These are phyloP conservation scores for Pheosia tremula DNA, from an alignment of 2,888 invertebrate genomes.

Conservation along the genomic window DNA sequence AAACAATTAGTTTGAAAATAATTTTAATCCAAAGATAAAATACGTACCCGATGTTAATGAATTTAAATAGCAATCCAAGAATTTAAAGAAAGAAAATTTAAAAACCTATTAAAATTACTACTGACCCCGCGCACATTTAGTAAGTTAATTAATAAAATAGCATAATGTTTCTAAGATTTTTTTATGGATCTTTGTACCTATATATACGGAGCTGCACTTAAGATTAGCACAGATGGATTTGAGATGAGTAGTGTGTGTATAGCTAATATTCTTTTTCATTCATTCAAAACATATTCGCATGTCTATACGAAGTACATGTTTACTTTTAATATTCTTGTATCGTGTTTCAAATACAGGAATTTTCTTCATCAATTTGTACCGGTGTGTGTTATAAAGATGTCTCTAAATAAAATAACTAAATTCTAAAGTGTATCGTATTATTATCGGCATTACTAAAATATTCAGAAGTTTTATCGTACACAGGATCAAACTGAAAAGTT, in stretches of 20 bases:
- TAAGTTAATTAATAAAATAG: constrained; percentile 18
- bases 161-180: constrained; percentile 31
- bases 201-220: constrained; percentile 28
- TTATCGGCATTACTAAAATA: too few species aligned
- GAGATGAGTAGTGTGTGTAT: constrained; percentile 57
- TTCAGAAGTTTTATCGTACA: not conserved
- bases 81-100: constrained; percentile 18
- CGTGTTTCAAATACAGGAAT: constrained; percentile 39
- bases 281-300: constrained; percentile 23
- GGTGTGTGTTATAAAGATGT: constrained; percentile 31
- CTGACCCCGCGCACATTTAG: constrained; percentile 18
- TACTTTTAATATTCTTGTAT: constrained; percentile 30
- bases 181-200: constrained; percentile 37
- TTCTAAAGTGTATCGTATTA: constrained; percentile 22
- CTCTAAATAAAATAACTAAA: constrained; percentile 43
- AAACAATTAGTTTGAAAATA: too few species aligned
- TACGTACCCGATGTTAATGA: not conserved
- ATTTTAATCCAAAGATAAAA: too few species aligned
- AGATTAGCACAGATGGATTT: constrained; percentile 70
- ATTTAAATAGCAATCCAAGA: constrained; percentile 11
- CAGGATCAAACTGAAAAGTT: not conserved
- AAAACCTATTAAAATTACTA: constrained; percentile 18
- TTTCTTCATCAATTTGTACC: constrained; percentile 39
- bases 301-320: constrained; percentile 22
- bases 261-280: constrained; percentile 39